These are phyloP conservation scores for Dynastes grantii DNA, from an alignment of 2,888 invertebrate genomes.

Conservation along the genomic window DNA sequence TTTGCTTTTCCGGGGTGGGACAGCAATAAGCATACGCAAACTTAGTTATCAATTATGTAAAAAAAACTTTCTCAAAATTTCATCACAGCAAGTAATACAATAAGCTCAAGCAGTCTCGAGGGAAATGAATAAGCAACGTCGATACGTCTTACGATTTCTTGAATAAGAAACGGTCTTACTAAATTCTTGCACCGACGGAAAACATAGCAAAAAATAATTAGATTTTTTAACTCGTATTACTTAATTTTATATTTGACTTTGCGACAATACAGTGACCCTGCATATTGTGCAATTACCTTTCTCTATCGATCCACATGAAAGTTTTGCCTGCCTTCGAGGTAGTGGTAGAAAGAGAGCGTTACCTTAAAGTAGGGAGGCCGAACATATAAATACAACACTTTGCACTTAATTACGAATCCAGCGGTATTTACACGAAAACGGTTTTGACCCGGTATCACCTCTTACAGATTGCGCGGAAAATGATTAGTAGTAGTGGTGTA, in stretches of 20 bases:
- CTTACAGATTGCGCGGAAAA: slow-evolving; percentile 41
- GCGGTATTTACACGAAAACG: slow-evolving; percentile 41
- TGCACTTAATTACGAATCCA: slow-evolving; percentile 49
- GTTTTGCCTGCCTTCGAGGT: slow-evolving; percentile 51
- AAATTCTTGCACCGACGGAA: not conserved
- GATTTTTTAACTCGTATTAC: not conserved
- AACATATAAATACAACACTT: slow-evolving; percentile 56
- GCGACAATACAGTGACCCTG: slow-evolving; percentile 56
- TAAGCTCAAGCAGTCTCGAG: not conserved
- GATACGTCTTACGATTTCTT: not conserved
- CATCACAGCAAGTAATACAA: slow-evolving; percentile 2
- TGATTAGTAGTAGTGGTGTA: slow-evolving; percentile 46
- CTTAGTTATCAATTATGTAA: slow-evolving; percentile 32
- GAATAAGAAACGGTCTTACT: not conserved
- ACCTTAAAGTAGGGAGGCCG: slow-evolving; percentile 54
- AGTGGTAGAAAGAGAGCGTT: slow-evolving; percentile 49
- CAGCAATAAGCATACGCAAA: not conserved
- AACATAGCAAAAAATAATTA: not conserved
- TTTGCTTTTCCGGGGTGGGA: not conserved
- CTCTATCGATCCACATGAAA: slow-evolving; percentile 56
- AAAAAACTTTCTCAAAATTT: slow-evolving; percentile 29
- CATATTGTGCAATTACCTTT: slow-evolving; percentile 58
- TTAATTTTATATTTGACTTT: not conserved
- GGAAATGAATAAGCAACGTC: not conserved
- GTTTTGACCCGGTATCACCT: slow-evolving; percentile 38